phyloP scores from a whole-genome alignment of 2,888 invertebrate species.

The Herminia tarsipennalis region DNA sequence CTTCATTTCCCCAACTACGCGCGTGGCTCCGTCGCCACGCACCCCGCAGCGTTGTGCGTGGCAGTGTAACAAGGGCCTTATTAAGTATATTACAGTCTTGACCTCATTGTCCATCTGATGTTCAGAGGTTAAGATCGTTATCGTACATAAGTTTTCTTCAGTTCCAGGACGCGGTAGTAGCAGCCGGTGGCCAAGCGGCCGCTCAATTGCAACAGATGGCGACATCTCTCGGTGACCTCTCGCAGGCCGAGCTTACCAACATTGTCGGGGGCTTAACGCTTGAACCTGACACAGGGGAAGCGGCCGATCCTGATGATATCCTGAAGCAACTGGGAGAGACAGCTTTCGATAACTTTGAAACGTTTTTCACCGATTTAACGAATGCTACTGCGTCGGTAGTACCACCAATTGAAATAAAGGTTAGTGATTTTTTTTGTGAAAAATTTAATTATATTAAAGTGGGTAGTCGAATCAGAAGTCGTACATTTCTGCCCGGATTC shows the following conservation, averaged over 20 bases:
- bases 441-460: too few species aligned
- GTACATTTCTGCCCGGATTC: too few species aligned
- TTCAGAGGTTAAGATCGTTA: too few species aligned
- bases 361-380: constrained; percentile 91
- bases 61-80: too few species aligned
- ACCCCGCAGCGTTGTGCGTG: too few species aligned
- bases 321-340: constrained; percentile 93
- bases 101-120: too few species aligned
- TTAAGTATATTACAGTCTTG: too few species aligned
- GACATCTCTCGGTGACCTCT: constrained; percentile 87
- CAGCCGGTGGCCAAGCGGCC: constrained; percentile 82
- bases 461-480: too few species aligned
- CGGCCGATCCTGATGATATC: constrained; percentile 90
- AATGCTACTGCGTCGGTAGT: constrained; percentile 87
- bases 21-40: too few species aligned
- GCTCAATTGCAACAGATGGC: constrained; percentile 83
- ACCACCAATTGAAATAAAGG: constrained; percentile 89
- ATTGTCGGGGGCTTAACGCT: constrained; percentile 87
- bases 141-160: constrained; percentile 22
- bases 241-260: constrained; percentile 89
- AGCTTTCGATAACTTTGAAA: constrained; percentile 93
- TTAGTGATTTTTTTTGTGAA: constrained; percentile 62
- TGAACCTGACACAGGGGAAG: constrained; percentile 71
- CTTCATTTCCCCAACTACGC: too few species aligned
- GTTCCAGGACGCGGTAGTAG: constrained; percentile 87